phyloP scores from a whole-genome alignment of 2,888 invertebrate species.

The Slavum lentiscoides region DNA sequence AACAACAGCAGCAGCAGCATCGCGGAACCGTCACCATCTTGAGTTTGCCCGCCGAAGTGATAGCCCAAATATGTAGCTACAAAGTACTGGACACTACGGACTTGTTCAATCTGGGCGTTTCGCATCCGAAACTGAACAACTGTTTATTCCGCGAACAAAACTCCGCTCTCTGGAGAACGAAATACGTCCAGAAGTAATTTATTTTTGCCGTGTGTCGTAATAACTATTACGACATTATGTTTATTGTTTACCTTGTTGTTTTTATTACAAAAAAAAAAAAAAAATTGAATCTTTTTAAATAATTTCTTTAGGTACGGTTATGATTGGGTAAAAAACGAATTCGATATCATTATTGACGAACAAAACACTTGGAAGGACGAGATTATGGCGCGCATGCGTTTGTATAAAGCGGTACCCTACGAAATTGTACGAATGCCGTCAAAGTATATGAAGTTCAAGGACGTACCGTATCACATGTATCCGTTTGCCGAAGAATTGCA shows the following conservation, averaged over 20 bases:
- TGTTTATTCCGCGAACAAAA: slow-evolving; percentile 27
- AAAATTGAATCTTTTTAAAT: background rate
- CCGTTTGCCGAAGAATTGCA: slow-evolving; percentile 19
- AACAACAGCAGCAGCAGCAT: too few species aligned
- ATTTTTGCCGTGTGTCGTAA: background rate
- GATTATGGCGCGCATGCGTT: background rate
- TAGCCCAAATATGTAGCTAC: slow-evolving; percentile 14
- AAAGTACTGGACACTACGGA: background rate
- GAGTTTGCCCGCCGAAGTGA: slow-evolving; percentile 27
- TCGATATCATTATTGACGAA: slow-evolving; percentile 18
- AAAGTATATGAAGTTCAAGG: slow-evolving; percentile 12
- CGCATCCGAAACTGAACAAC: slow-evolving; percentile 21
- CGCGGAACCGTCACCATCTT: background rate
- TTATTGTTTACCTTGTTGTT: background rate
- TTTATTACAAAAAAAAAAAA: too few species aligned
- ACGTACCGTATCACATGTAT: slow-evolving; percentile 35
- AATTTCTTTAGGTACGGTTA: slow-evolving; percentile 7
- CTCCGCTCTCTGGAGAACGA: slow-evolving; percentile 25
- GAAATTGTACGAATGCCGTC: slow-evolving; percentile 21
- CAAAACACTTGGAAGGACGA: slow-evolving; percentile 38
- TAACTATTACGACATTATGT: too few species aligned
- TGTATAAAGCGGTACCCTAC: background rate
- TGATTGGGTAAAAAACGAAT: background rate
- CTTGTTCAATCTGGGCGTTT: slow-evolving; percentile 4
- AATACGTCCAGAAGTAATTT: slow-evolving; percentile 34